Evolutionary conservation across 1,140 invertebrate species (phyloP).

Genomic region (Carposina sasakii): DNA sequence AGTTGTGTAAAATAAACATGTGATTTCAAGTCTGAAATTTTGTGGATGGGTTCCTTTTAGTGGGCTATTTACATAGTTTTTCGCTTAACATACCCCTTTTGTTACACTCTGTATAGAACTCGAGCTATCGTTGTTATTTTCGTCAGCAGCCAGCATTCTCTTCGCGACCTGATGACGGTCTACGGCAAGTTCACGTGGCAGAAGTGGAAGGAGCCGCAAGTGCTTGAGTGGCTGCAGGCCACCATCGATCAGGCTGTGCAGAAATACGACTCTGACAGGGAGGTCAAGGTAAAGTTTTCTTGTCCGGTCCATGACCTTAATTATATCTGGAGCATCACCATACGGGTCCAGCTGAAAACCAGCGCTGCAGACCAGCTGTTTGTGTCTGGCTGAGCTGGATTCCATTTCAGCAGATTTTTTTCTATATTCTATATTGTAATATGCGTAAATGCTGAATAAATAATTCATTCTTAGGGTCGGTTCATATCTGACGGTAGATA

Average conservation of each 20-base stretch:
- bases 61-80: no score
- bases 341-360: no score
- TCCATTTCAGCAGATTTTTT: not conserved
- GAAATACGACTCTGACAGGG: constrained; percentile 18
- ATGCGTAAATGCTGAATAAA: no score
- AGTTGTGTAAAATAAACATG: no score
- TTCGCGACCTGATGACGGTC: constrained; percentile 23
- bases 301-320: not conserved
- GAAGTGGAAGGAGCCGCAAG: constrained; percentile 29
- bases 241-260: constrained; percentile 17
- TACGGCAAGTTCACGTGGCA: constrained; percentile 28
- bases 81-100: no score
- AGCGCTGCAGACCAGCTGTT: not conserved
- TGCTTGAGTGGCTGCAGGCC: constrained; percentile 34
- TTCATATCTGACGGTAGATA: no score
- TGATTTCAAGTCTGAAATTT: no score
- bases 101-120: no score
- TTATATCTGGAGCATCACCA: not conserved
- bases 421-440: not conserved
- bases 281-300: constrained; percentile 12
- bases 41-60: no score
- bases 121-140: no score
- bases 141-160: no score
- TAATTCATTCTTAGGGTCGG: no score
- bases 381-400: not conserved